phyloP scores from a whole-genome alignment of 2,113 vertebrate genomes.

The Noturus placidus region DNA sequence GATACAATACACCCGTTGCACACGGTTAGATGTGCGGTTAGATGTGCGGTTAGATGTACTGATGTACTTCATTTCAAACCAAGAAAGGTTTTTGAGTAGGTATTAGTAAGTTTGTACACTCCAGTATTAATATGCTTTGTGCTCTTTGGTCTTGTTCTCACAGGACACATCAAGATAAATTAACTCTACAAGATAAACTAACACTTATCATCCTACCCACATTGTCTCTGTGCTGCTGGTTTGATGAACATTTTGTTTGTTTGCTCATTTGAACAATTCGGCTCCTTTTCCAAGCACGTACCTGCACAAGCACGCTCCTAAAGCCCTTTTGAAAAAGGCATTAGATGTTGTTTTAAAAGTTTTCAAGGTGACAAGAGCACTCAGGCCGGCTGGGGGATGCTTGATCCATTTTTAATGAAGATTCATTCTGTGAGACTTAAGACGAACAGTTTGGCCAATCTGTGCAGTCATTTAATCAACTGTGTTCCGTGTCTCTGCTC shows the following conservation, averaged over 20 bases:
- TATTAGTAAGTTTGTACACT: neutral
- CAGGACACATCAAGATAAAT: conserved; percentile 14
- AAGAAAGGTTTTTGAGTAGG: neutral
- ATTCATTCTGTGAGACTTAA: conserved; percentile 47
- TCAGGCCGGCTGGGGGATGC: conserved; percentile 13
- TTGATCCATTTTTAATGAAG: conserved; percentile 53
- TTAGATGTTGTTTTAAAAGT: conserved; percentile 38
- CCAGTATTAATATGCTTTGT: neutral
- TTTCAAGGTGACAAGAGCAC: conserved; percentile 43
- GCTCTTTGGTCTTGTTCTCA: neutral
- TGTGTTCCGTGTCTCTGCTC: conserved; percentile 11
- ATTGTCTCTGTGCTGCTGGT: neutral
- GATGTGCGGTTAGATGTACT: no score
- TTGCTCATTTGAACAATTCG: conserved; percentile 14
- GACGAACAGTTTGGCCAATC: conserved; percentile 43
- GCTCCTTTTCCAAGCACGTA: neutral
- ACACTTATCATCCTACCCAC: neutral
- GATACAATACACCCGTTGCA: conserved; percentile 36
- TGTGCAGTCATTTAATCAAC: conserved; percentile 49
- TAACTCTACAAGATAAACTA: conserved; percentile 11
- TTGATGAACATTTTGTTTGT: conserved; percentile 31
- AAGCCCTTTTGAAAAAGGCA: neutral
- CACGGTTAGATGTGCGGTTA: neutral
- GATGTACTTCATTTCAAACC: no score
- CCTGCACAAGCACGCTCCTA: neutral